Evolutionary conservation across 2,113 vertebrate genomes (phyloP).

Genomic region (Chaetorhynchus papuensis): DNA sequence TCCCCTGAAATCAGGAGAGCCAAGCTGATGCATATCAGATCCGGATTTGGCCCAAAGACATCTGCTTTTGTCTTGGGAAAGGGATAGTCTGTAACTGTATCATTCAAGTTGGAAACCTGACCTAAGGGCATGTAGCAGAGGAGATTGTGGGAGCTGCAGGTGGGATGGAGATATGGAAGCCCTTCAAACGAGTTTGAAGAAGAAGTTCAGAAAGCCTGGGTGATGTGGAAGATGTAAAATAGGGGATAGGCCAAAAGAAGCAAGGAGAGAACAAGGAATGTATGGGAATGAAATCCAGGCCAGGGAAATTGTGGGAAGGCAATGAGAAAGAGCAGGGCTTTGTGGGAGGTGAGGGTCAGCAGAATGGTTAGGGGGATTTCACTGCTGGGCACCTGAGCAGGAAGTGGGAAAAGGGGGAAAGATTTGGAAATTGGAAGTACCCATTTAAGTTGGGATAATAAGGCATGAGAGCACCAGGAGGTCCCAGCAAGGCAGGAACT

Average conservation of each 20-base stretch:
- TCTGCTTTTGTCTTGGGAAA: constrained; percentile 4
- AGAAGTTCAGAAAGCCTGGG: background rate
- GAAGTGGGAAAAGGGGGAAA: background rate
- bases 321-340: background rate
- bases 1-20: background rate
- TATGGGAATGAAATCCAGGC: background rate
- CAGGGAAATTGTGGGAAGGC: background rate
- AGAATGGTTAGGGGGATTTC: background rate
- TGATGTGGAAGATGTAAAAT: background rate
- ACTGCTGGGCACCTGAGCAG: background rate
- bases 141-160: background rate
- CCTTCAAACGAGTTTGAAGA: background rate
- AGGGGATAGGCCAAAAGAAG: background rate
- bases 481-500: background rate
- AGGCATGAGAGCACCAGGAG: background rate
- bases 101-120: background rate
- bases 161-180: background rate
- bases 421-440: background rate
- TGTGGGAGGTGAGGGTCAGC: background rate
- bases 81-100: background rate
- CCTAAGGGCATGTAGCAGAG: background rate
- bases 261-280: background rate
- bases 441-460: background rate
- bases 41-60: background rate
- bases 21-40: background rate